phyloP scores from a whole-genome alignment of 2,113 vertebrate genomes.

The Passerina amoena region DNA sequence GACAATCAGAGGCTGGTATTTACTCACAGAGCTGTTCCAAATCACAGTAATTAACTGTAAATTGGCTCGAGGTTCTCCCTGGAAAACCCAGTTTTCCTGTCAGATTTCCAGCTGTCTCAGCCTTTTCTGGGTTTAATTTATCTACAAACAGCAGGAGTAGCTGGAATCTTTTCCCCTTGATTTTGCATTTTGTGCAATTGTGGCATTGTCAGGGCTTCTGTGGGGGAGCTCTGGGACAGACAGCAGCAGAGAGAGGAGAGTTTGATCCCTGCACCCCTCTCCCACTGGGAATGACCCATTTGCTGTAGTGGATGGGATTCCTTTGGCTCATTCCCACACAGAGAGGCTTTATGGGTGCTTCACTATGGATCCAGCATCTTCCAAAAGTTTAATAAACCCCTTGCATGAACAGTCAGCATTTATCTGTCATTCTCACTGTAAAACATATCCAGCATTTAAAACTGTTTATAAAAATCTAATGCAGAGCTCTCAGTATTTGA shows the following conservation, averaged over 20 bases:
- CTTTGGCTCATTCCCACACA: background rate
- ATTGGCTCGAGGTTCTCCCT: conserved; percentile 59
- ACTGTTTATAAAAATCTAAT: background rate
- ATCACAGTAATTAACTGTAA: conserved; percentile 71
- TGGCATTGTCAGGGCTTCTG: background rate
- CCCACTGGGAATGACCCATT: background rate
- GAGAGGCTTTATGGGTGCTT: background rate
- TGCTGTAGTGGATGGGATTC: background rate
- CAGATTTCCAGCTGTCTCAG: conserved; percentile 48
- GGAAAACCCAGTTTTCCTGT: conserved; percentile 51
- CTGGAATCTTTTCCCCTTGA: background rate
- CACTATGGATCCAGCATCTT: background rate
- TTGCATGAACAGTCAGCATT: fast-evolving
- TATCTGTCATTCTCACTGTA: fast-evolving
- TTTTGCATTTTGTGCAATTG: background rate
- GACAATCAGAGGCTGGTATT: conserved; percentile 46
- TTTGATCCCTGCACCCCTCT: background rate
- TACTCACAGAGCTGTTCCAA: conserved; percentile 62
- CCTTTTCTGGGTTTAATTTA: conserved; percentile 44
- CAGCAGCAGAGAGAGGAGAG: background rate
- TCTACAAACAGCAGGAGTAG: conserved; percentile 17
- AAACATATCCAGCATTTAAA: background rate
- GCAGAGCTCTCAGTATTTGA: background rate
- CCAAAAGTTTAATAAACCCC: background rate
- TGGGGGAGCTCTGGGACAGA: background rate